Percentiles rank a stretch among this genome's conserved stretches.
These are phyloP conservation scores for Chaitophorus viminalis DNA, from an alignment of 2,888 invertebrate genomes.

Conservation along the genomic window DNA sequence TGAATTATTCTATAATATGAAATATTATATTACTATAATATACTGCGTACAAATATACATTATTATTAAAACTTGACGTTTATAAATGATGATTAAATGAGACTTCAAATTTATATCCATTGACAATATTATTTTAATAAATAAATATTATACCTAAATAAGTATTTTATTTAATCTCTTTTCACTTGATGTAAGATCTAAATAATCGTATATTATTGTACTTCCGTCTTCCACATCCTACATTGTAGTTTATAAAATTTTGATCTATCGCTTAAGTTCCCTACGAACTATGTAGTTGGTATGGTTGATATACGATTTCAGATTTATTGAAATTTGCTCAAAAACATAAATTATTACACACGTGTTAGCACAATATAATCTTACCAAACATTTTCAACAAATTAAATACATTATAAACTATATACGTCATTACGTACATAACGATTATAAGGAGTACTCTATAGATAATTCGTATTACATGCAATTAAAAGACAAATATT, in stretches of 20 bases:
- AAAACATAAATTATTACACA: too few relatives aligned
- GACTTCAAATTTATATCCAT: conserved; percentile 52
- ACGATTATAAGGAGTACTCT: not conserved
- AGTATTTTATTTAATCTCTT: not conserved
- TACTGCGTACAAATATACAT: conserved; percentile 21
- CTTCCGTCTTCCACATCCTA: too few relatives aligned
- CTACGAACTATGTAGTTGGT: too few relatives aligned
- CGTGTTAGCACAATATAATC: too few relatives aligned
- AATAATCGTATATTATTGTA: too few relatives aligned
- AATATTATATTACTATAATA: not conserved
- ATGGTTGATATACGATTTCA: too few relatives aligned
- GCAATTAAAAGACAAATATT: not conserved
- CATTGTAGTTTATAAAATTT: too few relatives aligned
- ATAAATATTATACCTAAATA: conserved; percentile 22
- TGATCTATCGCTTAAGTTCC: too few relatives aligned
- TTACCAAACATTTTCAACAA: not conserved
- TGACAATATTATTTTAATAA: conserved; percentile 51
- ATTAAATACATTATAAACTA: not conserved
- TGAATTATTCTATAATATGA: conserved; percentile 10
- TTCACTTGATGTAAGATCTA: too few relatives aligned
- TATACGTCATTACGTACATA: not conserved
- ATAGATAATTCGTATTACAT: not conserved
- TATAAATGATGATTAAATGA: conserved; percentile 52
- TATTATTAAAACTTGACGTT: conserved; percentile 23
- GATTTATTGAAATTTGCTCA: too few relatives aligned